These are phyloP conservation scores for Hypocryptadius cinnamomeus DNA, from an alignment of 2,113 vertebrate genomes.

Conservation along the genomic window DNA sequence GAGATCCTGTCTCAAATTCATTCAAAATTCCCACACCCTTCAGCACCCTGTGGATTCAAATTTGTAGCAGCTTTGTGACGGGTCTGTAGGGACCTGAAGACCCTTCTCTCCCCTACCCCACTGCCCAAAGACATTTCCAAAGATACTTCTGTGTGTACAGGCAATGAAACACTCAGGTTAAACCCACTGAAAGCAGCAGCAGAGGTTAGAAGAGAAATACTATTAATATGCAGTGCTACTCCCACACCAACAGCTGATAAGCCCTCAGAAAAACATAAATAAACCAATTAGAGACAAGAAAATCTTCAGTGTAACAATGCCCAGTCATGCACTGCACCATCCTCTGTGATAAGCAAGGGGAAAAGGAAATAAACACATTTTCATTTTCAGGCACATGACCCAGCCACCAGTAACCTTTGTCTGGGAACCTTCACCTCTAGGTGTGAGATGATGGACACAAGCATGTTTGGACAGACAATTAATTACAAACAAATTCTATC, in stretches of 20 bases:
- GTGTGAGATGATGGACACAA: neutral
- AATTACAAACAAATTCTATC: neutral
- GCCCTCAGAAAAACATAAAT: constrained; percentile 28
- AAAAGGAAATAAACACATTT: neutral
- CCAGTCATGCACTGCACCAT: neutral
- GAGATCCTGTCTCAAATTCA: neutral
- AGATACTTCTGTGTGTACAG: neutral
- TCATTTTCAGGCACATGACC: neutral
- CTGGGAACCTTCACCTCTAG: neutral
- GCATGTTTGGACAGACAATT: neutral
- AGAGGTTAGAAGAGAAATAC: constrained; percentile 13
- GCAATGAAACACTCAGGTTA: constrained; percentile 9
- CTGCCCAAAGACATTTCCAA: neutral
- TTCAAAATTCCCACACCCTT: neutral
- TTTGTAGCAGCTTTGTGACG: neutral
- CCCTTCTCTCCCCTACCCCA: neutral
- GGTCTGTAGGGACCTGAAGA: neutral
- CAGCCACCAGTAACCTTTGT: neutral
- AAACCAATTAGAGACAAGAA: constrained; percentile 6
- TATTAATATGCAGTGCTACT: neutral
- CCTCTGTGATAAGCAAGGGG: neutral
- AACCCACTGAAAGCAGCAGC: neutral
- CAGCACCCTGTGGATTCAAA: neutral
- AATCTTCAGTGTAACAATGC: neutral
- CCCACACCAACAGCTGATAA: constrained; percentile 39